These are phyloP conservation scores for Varanus salvator DNA, from an alignment of 2,113 vertebrate species.

Conservation along the genomic window DNA sequence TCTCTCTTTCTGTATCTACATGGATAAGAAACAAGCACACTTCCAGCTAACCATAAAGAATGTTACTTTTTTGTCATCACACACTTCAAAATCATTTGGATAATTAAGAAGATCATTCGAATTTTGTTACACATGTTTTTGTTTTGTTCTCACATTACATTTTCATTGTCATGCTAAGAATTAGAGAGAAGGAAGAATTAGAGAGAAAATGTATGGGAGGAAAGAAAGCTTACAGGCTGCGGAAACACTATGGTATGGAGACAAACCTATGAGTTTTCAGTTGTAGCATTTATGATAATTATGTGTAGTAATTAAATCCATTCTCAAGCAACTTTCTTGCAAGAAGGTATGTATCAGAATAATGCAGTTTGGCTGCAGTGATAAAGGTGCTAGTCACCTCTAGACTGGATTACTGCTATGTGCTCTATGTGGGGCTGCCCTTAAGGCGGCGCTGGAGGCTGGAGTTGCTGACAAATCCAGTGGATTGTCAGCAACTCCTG, in stretches of 20 bases:
- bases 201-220: not conserved
- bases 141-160: too few species aligned
- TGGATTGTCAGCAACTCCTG: too few species aligned
- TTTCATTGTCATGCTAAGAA: not conserved
- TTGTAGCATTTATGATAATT: not conserved
- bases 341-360: not conserved
- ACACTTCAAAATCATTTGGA: not conserved
- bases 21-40: not conserved
- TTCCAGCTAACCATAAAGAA: not conserved
- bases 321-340: not conserved
- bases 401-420: too few species aligned
- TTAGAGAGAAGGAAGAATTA: not conserved
- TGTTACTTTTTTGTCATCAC: not conserved
- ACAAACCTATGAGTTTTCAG: not conserved
- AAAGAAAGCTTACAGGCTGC: not conserved
- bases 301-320: not conserved
- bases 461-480: too few species aligned
- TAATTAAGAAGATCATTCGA: not conserved
- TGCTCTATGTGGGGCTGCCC: too few species aligned
- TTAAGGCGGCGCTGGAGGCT: too few species aligned
- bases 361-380: too few species aligned
- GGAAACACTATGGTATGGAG: not conserved
- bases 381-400: too few species aligned
- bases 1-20: conserved; percentile 22
- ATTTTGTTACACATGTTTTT: too few species aligned